Percentiles rank a stretch among this genome's conserved stretches.
These are phyloP conservation scores for Tachyglossus aculeatus DNA, from an alignment of 2,797 vertebrate genomes.

Conservation along the genomic window DNA sequence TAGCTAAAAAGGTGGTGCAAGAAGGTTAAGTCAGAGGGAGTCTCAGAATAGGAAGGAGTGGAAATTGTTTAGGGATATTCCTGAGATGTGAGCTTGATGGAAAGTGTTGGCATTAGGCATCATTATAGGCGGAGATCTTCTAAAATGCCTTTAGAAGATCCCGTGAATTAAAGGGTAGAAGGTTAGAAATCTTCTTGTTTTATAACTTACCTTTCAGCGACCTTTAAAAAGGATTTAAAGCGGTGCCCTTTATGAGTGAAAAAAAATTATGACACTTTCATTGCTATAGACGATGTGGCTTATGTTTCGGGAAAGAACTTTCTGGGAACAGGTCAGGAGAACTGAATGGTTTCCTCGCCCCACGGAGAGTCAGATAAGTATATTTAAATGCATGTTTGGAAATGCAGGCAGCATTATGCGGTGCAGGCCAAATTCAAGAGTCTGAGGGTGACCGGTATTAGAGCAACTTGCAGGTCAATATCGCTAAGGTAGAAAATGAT, in stretches of 20 bases:
- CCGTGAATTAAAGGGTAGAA: constrained; percentile 35
- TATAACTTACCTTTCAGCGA: constrained; percentile 73
- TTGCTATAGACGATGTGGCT: constrained; percentile 29
- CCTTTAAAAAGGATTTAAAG: constrained; percentile 46
- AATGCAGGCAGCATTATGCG: not conserved
- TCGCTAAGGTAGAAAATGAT: not conserved
- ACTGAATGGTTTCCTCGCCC: not conserved
- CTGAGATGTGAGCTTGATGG: constrained; percentile 46
- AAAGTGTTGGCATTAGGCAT: constrained; percentile 54
- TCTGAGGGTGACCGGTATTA: constrained; percentile 22
- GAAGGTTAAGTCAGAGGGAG: constrained; percentile 59
- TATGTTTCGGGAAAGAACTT: constrained; percentile 5
- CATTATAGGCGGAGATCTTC: constrained; percentile 70
- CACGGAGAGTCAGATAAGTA: too few species aligned
- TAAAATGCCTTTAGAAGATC: constrained; percentile 79
- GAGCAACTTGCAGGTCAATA: not conserved
- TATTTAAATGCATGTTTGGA: not conserved
- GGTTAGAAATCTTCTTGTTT: constrained; percentile 26
- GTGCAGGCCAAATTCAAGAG: constrained; percentile 12
- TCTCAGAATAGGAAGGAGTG: constrained; percentile 69
- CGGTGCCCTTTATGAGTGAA: constrained; percentile 42
- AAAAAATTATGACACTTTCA: constrained; percentile 43
- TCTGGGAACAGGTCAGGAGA: not conserved
- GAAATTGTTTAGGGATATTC: constrained; percentile 57
- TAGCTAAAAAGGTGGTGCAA: constrained; percentile 67